Base-by-base conservation (phyloP, 2,888 invertebrate genomes). In the Pogonocherus hispidulus region DNA sequence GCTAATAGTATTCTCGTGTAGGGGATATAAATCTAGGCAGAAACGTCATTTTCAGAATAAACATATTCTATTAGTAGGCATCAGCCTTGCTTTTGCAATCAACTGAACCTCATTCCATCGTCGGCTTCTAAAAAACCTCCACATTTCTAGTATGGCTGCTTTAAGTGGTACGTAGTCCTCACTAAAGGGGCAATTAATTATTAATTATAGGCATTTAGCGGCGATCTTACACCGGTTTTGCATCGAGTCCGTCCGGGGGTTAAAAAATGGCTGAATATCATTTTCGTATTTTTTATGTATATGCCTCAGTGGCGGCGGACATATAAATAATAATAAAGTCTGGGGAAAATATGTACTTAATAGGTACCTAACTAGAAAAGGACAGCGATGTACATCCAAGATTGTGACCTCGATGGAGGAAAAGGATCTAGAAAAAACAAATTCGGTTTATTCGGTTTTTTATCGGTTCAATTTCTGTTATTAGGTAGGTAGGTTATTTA, bases 151-250 rank as follows among this genome's bases (percentile, higher is more conserved):
- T 27, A 16, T 52, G 14, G 14, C 51, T 23, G 9, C 27, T 27
- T 27, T 27, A 16, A 52, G 27, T 52, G 20, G 23, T 52, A 52
- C 20, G 27, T 23, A 52, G 14, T 16, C 23, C 16, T 8, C 27
- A 16, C 27, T 11, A 16, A 16, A 14, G 27, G 23, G 9, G 27
- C 51, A 52, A 52, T 52, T 52, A 52, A 52, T 52, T 52, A 52
- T 52, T 52, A 52, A 52, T 52, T 52, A 52, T 52, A 27, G 51
- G 27, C 27, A 52, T 52, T 52, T 52, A 52, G 51, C n/a, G 27
- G 16, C 16, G 18, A 52, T 14, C 51, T n/a, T 16, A 27, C 27
- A 52, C 51, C 51, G 23, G 51, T 52, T 16, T 52, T 6, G 22
- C 27, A 23, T 52, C 14, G 23, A 5, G 16, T 23, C n/a, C 23